A percentile compares a stretch with the other conserved stretches of the same genome.
Conservation (phyloP, 2,888 invertebrate species). For the Gandaritis pyraliata region DNA sequence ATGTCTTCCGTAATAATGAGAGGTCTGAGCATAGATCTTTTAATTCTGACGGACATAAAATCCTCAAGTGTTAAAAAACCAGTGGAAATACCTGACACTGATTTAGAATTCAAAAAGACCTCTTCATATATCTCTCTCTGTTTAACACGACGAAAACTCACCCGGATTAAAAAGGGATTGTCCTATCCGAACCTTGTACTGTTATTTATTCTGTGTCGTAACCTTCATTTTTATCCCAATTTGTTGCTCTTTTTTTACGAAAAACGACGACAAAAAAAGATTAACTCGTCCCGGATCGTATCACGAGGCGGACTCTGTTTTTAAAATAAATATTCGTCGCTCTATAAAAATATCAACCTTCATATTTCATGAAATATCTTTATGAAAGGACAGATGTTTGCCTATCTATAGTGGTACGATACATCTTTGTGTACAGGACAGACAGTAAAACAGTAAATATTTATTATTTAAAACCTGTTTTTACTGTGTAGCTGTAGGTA, state of each 20-base stretch:
- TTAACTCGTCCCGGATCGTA: constrained; percentile 59
- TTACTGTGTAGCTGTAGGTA: too few relatives aligned
- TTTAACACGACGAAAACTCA: constrained; percentile 56
- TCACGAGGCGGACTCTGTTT: constrained; percentile 30
- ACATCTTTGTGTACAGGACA: background rate
- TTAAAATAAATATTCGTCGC: constrained; percentile 15
- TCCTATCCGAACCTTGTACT: constrained; percentile 42
- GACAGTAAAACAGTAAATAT: background rate
- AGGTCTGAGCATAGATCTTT: too few relatives aligned
- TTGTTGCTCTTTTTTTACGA: constrained; percentile 67
- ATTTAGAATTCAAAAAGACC: constrained; percentile 59
- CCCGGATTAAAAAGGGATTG: constrained; percentile 70
- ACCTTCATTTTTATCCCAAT: constrained; percentile 72
- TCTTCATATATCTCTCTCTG: constrained; percentile 39
- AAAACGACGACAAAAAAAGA: constrained; percentile 64
- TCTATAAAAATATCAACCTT: background rate
- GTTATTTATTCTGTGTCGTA: too few relatives aligned
- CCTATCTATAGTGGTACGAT: background rate
- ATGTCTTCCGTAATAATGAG: too few relatives aligned
- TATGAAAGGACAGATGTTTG: background rate
- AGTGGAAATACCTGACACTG: constrained; percentile 35
- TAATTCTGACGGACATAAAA: too few relatives aligned
- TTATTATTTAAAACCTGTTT: background rate
- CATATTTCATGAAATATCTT: constrained; percentile 1
- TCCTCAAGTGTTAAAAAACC: background rate